Conservation (phyloP, 2,113 vertebrate species). For the Poicephalus meyeri region DNA sequence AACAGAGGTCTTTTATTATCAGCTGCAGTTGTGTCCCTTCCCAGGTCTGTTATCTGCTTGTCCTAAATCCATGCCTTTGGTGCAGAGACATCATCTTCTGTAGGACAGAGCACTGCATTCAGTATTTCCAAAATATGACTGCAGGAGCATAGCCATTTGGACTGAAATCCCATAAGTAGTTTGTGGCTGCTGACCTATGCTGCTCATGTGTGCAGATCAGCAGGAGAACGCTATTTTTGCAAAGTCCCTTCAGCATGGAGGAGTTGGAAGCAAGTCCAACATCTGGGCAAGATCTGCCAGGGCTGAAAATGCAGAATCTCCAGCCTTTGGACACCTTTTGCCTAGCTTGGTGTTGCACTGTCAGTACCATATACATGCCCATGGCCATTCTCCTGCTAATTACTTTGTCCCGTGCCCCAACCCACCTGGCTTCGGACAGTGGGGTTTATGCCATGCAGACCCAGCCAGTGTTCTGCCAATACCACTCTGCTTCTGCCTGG, state of each 20-base stretch:
- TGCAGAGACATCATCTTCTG: background rate
- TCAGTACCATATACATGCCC: background rate
- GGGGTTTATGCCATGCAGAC: background rate
- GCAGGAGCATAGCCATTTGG: background rate
- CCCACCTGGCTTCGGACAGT: accelerated
- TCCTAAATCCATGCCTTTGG: background rate
- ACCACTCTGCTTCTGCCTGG: background rate
- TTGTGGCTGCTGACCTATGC: background rate
- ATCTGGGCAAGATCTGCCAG: background rate
- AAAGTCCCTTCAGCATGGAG: background rate
- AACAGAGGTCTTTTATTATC: background rate
- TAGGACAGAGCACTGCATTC: background rate
- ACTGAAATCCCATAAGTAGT: background rate
- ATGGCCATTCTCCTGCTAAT: background rate
- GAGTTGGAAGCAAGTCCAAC: background rate
- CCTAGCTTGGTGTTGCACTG: background rate
- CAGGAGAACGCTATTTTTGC: background rate
- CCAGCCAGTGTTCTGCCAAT: background rate
- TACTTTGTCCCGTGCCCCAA: background rate
- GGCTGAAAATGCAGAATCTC: background rate
- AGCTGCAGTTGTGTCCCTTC: background rate
- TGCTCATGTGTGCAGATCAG: background rate
- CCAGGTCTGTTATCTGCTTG: background rate
- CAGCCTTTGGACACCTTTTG: background rate
- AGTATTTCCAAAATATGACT: background rate